Base-by-base conservation (phyloP, 2,888 invertebrate species). In the Xanthia icteritia region DNA sequence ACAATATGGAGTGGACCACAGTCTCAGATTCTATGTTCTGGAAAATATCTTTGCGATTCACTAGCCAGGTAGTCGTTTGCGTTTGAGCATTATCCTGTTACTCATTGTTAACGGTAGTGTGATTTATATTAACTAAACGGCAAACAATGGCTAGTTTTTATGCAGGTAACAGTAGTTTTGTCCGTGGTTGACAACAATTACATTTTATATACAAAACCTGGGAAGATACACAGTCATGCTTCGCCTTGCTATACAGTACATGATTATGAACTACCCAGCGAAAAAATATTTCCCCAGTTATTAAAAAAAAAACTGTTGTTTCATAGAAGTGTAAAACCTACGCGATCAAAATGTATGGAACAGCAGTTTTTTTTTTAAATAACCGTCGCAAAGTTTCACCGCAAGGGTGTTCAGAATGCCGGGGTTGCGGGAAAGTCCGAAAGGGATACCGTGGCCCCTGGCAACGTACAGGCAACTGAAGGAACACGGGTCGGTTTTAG, bases 101-200 rank as follows among this genome's bases (percentile, higher is more conserved):
- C 4, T 23, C 63, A 64, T 81, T 74, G 48, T 45, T 60, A 82
- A 76, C 64, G 64, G 64, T 82, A 75, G n/a, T 64, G 11, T 58
- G 36, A 64, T 58, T 64, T 27, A 58, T 36, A 27, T 68, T 15
- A 54, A 45, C 42, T 58, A 67, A 64, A 77, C 27, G 31, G 23
- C 23, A 27, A 63, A 56, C 15, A 83, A 60, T 64, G 23, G 3
- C 51, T 54, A 36, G 36, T 76, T 82, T 82, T 82, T 82, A 17
- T 82, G 76, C 51, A 36, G 15, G 20, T 45, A 77, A 83, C 45
- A 69, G 65, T 80, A 60, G 39, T 83, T 69, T 51, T 9, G 23
- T n/a, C 27, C 23, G 42, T 66, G 27, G 36, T 79, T 82, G 51
- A 54, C 36, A 82, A 45, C n/a, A 36, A 51, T 58, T 58, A 48